Conservation (phyloP, 2,113 vertebrate species). For the Ptychochromis oligacanthus region DNA sequence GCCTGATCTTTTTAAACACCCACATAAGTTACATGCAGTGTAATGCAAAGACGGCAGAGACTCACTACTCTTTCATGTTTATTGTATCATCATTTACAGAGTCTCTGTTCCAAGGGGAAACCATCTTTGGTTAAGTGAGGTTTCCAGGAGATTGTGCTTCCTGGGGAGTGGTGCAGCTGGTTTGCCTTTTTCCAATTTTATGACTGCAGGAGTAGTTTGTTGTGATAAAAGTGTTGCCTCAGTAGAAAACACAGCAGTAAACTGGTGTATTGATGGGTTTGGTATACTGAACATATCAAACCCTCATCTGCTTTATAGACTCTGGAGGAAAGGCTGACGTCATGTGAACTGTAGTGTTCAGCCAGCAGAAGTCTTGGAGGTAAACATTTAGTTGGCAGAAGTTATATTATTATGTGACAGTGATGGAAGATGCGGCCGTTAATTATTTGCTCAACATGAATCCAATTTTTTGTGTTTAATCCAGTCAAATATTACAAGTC, state of each 20-base stretch:
- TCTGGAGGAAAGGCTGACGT: neutral
- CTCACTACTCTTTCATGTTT: neutral
- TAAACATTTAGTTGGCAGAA: neutral
- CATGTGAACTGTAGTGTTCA: neutral
- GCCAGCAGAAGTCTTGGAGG: neutral
- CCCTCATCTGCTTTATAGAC: neutral
- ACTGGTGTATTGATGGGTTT: neutral
- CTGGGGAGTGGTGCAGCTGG: neutral
- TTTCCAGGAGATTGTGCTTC: conserved; percentile 40
- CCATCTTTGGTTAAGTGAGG: conserved; percentile 23
- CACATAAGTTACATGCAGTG: neutral
- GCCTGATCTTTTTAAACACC: neutral
- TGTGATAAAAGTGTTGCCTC: conserved; percentile 9
- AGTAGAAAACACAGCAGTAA: neutral
- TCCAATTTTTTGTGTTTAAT: neutral
- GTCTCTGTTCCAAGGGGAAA: conserved; percentile 12
- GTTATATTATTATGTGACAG: neutral
- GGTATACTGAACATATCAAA: neutral
- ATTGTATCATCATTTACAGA: neutral
- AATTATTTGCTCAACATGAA: neutral
- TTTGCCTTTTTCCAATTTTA: neutral
- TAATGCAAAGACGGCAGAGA: neutral
- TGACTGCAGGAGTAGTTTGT: neutral
- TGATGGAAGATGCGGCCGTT: neutral
- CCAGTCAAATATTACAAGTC: neutral